A percentile compares a stretch with the other conserved stretches of the same genome.
Conservation (phyloP, 2,113 vertebrate genomes). For the Ascaphus truei region DNA sequence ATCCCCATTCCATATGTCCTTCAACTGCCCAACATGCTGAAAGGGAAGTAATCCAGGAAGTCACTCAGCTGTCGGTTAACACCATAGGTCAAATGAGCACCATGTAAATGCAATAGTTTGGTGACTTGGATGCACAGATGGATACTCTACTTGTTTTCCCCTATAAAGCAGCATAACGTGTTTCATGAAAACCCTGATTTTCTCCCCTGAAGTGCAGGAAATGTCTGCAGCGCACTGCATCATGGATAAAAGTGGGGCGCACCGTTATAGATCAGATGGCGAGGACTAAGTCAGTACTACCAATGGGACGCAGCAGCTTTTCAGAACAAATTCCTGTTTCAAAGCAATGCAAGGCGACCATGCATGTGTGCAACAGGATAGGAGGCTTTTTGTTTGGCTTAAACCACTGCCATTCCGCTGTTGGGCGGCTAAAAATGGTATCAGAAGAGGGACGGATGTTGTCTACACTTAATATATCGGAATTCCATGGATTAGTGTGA, state of each 20-base stretch:
- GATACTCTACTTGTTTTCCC: too few species aligned
- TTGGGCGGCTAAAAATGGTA: not conserved
- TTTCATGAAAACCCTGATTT: not conserved
- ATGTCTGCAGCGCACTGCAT: not conserved
- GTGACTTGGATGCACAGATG: too few species aligned
- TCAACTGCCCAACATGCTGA: not conserved
- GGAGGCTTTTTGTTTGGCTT: not conserved
- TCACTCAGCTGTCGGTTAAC: not conserved
- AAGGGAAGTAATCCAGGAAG: not conserved
- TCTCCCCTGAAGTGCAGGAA: not conserved
- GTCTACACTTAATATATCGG: conserved; percentile 1
- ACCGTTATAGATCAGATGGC: too few species aligned
- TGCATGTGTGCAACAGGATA: not conserved
- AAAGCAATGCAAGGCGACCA: not conserved
- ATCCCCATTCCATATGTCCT: too few species aligned
- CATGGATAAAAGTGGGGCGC: too few species aligned
- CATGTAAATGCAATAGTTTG: not conserved
- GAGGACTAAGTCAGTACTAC: not conserved
- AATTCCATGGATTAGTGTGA: conserved; percentile 33
- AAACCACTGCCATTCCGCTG: not conserved
- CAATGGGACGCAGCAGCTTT: not conserved
- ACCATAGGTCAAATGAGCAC: not conserved
- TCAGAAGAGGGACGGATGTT: not conserved
- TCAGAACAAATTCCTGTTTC: not conserved
- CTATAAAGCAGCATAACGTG: too few species aligned